Evolutionary conservation across 2,888 invertebrate species (phyloP), one percentile per base, ranked within the genome.

Genomic region (Ormyrus nitidulus): DNA sequence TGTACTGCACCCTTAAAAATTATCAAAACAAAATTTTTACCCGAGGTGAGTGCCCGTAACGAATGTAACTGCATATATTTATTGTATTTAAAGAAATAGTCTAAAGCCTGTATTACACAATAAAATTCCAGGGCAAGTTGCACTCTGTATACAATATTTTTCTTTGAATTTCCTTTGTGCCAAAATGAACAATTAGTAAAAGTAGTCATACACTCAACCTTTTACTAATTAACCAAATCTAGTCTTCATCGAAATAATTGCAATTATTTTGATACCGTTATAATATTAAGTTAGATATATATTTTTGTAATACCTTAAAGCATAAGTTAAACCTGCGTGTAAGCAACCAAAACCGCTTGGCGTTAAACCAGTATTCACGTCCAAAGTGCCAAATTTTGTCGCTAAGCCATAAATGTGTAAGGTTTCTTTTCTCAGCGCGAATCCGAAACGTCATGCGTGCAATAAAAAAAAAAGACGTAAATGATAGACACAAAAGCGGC

Each of bases 381-480:
- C 78, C 78, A 78, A 81, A 78, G 81, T 81, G 75, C 81, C 78
- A 72, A 75, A 71, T 71, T 70, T 72, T 66, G 66, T 62, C 65
- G 70, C 61, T 61, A 66, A 46, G 49, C 58, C 51, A 58, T n/a
- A 48, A 70, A 64, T 58, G 54, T 51, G 44, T 56, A 56, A 54
- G 10, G 46, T 68, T 10, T 59, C 13, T 73, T 76, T 64, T 81
- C 81, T 81, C 81, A 76, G 81, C 51, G 75, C 78, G 75, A 81
- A 78, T 81, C 71, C 61, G 13, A 61, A 56, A 62, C 34, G 77
- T 61, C 61, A 71, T 75, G 75, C 71, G 81, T 78, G 77, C 76
- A 77, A 76, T 76, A 80, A 74, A 13, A 13, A 58, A 54, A 5
- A 19, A 62, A 54, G 44, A 69, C 58, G 53, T 4, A 66, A 58